Evolutionary conservation across 1,140 invertebrate species (phyloP), one percentile per base, ranked within the genome.

Genomic region (Rhynchophorus ferrugineus): DNA sequence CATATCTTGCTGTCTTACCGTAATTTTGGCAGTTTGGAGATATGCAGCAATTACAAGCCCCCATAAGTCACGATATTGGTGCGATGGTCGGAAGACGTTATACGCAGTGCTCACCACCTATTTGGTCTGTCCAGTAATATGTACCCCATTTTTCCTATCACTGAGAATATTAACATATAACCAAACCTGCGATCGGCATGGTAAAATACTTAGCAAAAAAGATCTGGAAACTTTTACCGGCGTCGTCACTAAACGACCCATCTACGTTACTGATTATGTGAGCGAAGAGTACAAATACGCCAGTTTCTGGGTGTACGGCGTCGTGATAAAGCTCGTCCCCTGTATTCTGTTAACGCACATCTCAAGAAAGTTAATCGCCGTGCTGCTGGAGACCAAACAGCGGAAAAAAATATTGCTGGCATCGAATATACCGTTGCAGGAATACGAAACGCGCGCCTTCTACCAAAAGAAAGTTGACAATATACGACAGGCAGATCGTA

Each of bases 1-100:
- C 0, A 87, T 95, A 37, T 91, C 91, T 0, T 95, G 94, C 47
- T 95, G 89, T 81, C 69, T 97, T 49, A 95, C 92, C 0, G 85
- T 97, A 0, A 89, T 88, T 1, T 69, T 97, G 29, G 93, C 93
- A 0, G 82, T 96, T 3, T 97, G 94, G 88, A 76, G 93, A 5
- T 96, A 92, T 66, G 83, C 96, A n/a, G 90, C 89, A 1, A 89
- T 95, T 1, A 84, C 80, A 0, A 80, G 81, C 67, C 87, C 89
- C 0, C 85, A 90, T 45, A 76, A 76, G 34, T 87, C 87, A 70
- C 73, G 80, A 24, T 77, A 82, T 24, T 87, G 85, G 80, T 93
- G 89, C 61, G 86, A 78, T 48, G 82, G 85, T 68, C 44, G 50
- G 45, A 79, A 81, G 22, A 88, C 86, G 0, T 71, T 81, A 2